phyloP scores from a whole-genome alignment of 2,797 vertebrate genomes.

The Scleropages formosus region DNA sequence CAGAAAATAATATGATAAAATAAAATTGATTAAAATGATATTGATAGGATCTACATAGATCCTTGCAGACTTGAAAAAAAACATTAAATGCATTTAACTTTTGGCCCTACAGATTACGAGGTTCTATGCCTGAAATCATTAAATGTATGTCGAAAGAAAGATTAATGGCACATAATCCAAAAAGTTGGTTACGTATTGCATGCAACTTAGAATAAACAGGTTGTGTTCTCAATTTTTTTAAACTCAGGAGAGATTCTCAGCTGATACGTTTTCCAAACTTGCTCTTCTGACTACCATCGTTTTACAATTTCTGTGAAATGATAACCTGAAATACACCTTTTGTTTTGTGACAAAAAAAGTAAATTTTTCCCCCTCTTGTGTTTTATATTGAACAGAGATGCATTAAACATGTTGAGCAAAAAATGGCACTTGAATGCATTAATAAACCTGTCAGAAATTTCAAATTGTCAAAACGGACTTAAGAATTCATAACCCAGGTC shows the following conservation, averaged over 20 bases:
- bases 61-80: neutral
- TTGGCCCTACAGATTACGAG: neutral
- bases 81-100: neutral
- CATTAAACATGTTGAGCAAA: neutral
- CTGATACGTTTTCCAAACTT: neutral
- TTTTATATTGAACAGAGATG: no score
- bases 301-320: no score
- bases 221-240: neutral
- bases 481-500: neutral
- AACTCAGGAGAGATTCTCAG: neutral
- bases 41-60: no score
- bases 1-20: no score
- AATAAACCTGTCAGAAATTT: slow-evolving; percentile 1
- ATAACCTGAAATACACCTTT: no score
- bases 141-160: neutral
- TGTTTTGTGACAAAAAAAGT: no score
- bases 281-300: no score
- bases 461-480: neutral
- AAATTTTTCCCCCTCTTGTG: no score
- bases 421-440: neutral
- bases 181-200: no score
- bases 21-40: no score
- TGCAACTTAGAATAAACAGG: no score
- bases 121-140: neutral
- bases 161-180: no score